A percentile compares a stretch with the other conserved stretches of the same genome.
Evolutionary conservation across 1,140 invertebrate species (phyloP).

Genomic region (Lasioglossum baleicum): DNA sequence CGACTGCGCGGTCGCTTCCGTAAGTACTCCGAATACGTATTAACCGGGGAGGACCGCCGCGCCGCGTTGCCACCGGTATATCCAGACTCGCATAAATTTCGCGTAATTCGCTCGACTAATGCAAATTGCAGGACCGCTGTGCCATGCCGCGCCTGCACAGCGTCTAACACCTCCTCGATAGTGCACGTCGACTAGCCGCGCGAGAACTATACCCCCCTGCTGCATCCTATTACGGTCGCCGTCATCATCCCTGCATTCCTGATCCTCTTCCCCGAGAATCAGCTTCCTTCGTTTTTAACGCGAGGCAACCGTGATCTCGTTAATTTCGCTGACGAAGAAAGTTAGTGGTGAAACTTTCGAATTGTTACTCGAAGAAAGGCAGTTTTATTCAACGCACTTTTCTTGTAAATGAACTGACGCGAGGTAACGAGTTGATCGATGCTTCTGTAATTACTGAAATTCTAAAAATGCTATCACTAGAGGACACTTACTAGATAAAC

Average conservation of each 20-base stretch:
- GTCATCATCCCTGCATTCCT: constrained; percentile 14
- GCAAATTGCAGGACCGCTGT: constrained; percentile 66
- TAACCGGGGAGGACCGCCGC: constrained; percentile 50
- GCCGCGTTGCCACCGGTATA: constrained; percentile 46
- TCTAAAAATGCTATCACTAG: too few species aligned
- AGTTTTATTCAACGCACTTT: too few species aligned
- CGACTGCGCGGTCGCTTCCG: constrained; percentile 43
- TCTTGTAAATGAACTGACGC: too few species aligned
- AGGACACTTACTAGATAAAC: too few species aligned
- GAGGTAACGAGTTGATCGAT: too few species aligned
- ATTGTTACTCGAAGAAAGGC: too few species aligned
- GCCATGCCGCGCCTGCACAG: constrained; percentile 27
- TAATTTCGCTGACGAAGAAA: too few species aligned
- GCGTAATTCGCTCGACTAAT: constrained; percentile 74
- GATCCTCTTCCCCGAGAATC: too few species aligned
- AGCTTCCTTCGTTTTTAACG: too few species aligned
- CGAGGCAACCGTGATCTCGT: too few species aligned
- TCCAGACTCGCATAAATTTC: constrained; percentile 73
- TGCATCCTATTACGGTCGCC: constrained; percentile 56
- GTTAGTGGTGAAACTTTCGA: too few species aligned
- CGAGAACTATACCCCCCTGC: constrained; percentile 50
- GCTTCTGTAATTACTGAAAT: too few species aligned
- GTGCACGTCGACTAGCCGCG: constrained; percentile 40
- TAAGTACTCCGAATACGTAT: constrained; percentile 68
- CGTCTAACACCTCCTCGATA: constrained; percentile 59